These are phyloP conservation scores for Glaucomys volans DNA, from an alignment of 2,113 vertebrate genomes.

Conservation along the genomic window DNA sequence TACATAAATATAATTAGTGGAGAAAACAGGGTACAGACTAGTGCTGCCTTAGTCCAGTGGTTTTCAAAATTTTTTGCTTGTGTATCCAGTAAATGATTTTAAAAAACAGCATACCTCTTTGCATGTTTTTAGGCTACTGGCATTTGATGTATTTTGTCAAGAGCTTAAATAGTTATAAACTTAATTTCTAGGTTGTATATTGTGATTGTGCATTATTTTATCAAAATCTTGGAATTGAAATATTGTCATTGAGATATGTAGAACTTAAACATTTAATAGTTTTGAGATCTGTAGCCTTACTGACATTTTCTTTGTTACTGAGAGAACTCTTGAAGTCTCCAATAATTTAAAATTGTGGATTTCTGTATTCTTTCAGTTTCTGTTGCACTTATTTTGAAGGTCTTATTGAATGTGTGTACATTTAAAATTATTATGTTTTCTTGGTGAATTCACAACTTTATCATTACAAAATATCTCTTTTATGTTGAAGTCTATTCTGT, in stretches of 20 bases:
- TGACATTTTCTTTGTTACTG: background rate
- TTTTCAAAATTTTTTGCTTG: slow-evolving; percentile 52
- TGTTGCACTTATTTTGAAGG: slow-evolving; percentile 52
- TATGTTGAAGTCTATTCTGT: slow-evolving; percentile 20
- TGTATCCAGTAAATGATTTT: slow-evolving; percentile 29
- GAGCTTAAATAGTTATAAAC: slow-evolving; percentile 46
- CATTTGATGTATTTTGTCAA: slow-evolving; percentile 20
- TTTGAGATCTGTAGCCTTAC: background rate
- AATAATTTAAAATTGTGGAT: background rate
- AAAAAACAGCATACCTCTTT: background rate
- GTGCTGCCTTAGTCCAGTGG: background rate
- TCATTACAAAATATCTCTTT: background rate
- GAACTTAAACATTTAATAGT: background rate
- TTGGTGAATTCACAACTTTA: background rate
- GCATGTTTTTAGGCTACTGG: slow-evolving; percentile 19
- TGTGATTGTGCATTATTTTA: slow-evolving; percentile 45
- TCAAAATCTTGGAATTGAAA: background rate
- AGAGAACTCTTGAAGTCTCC: background rate
- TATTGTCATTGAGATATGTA: background rate
- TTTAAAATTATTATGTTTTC: background rate
- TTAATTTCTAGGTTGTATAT: slow-evolving; percentile 18
- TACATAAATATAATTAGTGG: slow-evolving; percentile 31
- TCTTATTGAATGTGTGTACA: background rate
- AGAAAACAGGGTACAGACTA: slow-evolving; percentile 4
- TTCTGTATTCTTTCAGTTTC: background rate